Conservation (phyloP, 2,113 vertebrate species). For the Sclerurus mexicanus region DNA sequence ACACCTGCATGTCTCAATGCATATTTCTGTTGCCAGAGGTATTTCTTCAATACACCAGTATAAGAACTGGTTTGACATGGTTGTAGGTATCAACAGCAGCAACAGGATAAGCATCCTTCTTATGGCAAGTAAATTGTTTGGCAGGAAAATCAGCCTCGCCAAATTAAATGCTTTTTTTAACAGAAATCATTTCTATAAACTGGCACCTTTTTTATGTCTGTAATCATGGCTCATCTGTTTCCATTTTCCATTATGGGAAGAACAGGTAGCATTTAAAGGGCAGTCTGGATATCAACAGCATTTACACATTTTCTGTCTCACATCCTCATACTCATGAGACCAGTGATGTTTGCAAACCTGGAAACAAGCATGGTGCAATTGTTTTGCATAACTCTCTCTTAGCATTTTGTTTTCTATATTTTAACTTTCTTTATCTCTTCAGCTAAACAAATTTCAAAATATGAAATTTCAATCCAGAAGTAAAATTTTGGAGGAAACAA, state of each 20-base stretch:
- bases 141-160: not conserved
- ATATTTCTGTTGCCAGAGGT: not conserved
- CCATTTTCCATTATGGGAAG: not conserved
- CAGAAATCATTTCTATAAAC: not conserved
- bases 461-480: not conserved
- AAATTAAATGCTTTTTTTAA: not conserved
- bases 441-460: not conserved
- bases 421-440: not conserved
- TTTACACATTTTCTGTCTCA: not conserved
- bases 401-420: not conserved
- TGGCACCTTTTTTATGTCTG: not conserved
- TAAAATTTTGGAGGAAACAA: not conserved
- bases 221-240: not conserved
- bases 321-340: not conserved
- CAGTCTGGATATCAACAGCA: not conserved
- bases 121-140: not conserved
- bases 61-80: rapidly evolving
- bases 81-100: not conserved
- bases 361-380: not conserved
- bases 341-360: not conserved
- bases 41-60: not conserved
- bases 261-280: not conserved
- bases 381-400: not conserved
- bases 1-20: not conserved
- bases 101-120: not conserved